phyloP scores from a whole-genome alignment of 2,888 invertebrate genomes.

The Rhabditoides inermis region DNA sequence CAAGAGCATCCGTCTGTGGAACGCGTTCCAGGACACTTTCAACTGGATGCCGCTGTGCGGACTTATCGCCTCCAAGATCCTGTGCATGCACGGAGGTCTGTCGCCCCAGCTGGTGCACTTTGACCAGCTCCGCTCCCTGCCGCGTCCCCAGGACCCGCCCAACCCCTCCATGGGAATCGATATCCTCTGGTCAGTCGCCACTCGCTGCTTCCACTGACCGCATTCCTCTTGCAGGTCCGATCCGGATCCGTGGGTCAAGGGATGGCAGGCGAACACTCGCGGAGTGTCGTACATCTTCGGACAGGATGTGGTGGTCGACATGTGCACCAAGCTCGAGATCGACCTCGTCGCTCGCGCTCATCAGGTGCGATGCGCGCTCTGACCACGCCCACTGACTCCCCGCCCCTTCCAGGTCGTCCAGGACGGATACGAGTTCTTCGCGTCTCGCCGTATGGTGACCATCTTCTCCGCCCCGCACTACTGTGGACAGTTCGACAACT shows the following conservation, averaged over 20 bases:
- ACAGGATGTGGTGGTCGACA: slow-evolving; percentile 58
- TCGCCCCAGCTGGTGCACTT: slow-evolving; percentile 25
- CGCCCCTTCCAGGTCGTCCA: too few species aligned
- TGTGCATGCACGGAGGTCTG: slow-evolving; percentile 36
- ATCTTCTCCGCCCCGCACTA: too few species aligned
- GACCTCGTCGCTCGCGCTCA: slow-evolving; percentile 56
- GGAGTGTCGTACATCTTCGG: slow-evolving; percentile 61
- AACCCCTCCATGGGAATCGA: slow-evolving; percentile 29
- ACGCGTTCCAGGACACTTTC: slow-evolving; percentile 22
- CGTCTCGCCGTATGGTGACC: too few species aligned
- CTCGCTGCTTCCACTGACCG: neutral
- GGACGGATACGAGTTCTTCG: too few species aligned
- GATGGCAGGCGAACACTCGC: slow-evolving; percentile 49
- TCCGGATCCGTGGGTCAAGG: slow-evolving; percentile 36
- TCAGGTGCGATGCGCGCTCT: slow-evolving; percentile 12
- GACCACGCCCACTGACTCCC: too few species aligned
- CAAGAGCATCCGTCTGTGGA: slow-evolving; percentile 33
- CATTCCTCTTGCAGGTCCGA: slow-evolving; percentile 14
- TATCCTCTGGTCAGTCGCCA: slow-evolving; percentile 15
- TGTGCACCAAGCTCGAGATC: slow-evolving; percentile 57
- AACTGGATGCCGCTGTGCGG: slow-evolving; percentile 35
- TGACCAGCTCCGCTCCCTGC: slow-evolving; percentile 30
- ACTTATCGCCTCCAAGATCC: slow-evolving; percentile 25
- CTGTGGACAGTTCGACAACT: too few species aligned
- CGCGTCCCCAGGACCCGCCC: slow-evolving; percentile 35